These are phyloP conservation scores for Serilophus lunatus DNA, from an alignment of 2,113 vertebrate genomes.

Conservation along the genomic window DNA sequence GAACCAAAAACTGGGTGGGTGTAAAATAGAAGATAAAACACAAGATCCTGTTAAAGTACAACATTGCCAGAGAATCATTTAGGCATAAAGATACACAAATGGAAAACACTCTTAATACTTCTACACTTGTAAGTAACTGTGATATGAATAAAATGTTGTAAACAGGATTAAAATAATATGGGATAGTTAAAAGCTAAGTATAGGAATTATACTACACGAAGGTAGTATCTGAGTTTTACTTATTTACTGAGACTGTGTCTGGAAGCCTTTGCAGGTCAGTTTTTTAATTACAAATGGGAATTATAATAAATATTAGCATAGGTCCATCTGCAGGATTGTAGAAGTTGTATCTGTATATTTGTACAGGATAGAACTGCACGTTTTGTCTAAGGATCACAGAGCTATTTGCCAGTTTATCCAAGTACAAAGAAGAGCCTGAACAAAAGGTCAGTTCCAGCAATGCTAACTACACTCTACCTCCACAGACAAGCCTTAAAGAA, in stretches of 20 bases:
- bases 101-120: neutral
- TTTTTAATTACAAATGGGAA: neutral
- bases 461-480: neutral
- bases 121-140: neutral
- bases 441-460: slow-evolving; percentile 15
- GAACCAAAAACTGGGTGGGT: neutral
- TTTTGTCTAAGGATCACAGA: neutral
- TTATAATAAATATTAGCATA: neutral
- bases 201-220: neutral
- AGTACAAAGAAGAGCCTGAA: neutral
- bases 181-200: neutral
- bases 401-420: neutral
- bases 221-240: neutral
- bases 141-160: neutral
- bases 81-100: neutral
- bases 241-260: neutral
- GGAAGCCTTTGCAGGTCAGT: neutral
- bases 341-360: neutral
- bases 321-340: neutral
- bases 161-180: neutral
- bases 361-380: neutral
- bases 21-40: neutral
- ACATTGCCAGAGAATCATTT: neutral
- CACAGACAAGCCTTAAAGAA: neutral
- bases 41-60: neutral